These are phyloP conservation scores for Heterodera filipjevi DNA, from an alignment of 2,888 invertebrate species.

Conservation along the genomic window DNA sequence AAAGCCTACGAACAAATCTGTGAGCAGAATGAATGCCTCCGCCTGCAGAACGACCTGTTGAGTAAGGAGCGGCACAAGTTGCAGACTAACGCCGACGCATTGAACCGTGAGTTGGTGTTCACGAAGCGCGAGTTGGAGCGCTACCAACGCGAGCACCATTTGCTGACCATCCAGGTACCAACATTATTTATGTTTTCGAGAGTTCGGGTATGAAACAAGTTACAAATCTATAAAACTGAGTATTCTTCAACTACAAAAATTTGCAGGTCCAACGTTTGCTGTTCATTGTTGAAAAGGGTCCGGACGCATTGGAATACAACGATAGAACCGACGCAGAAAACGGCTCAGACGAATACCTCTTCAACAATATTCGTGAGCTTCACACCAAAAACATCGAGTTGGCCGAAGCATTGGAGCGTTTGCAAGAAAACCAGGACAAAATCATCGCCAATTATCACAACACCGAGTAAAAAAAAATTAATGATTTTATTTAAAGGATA, in stretches of 20 bases:
- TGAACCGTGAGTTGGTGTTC: conserved; percentile 51
- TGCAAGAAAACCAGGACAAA: conserved; percentile 35
- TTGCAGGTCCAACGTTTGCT: conserved; percentile 34
- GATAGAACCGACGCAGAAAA: not conserved
- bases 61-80: conserved; percentile 38
- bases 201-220: too few relatives aligned
- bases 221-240: too few relatives aligned
- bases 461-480: conserved; percentile 28
- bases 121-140: conserved; percentile 50
- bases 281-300: conserved; percentile 33
- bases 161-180: conserved; percentile 26
- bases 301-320: conserved; percentile 1
- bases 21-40: conserved; percentile 35
- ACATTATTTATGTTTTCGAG: too few relatives aligned
- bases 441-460: conserved; percentile 30
- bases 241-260: not conserved
- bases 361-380: conserved; percentile 37
- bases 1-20: conserved; percentile 34
- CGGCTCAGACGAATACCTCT: conserved; percentile 33
- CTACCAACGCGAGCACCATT: conserved; percentile 32
- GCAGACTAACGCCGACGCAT: conserved; percentile 22
- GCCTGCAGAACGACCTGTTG: conserved; percentile 25
- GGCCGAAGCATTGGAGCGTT: conserved; percentile 27
- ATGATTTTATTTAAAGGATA: too few relatives aligned
- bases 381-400: conserved; percentile 40